phyloP scores from a whole-genome alignment of 2,113 vertebrate species.

The Pterocles gutturalis region DNA sequence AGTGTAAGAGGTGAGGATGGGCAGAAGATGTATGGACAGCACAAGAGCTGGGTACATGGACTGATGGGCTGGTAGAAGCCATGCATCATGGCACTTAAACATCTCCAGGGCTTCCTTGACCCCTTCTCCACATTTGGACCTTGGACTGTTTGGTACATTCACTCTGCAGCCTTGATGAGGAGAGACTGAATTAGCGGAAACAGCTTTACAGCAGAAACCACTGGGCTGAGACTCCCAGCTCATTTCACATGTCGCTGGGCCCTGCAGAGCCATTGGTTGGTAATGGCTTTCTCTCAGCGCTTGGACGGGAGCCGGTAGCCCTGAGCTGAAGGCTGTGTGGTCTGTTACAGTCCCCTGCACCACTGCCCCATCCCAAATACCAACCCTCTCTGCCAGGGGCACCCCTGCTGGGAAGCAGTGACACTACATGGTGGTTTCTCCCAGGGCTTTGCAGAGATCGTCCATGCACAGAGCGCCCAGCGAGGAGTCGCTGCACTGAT shows the following conservation, averaged over 20 bases:
- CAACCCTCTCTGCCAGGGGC: neutral
- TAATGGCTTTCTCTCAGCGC: neutral
- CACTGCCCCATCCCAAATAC: rapidly evolving
- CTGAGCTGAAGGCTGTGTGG: rapidly evolving
- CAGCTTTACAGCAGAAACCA: neutral
- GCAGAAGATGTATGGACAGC: neutral
- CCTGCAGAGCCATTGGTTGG: neutral
- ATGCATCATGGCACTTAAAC: neutral
- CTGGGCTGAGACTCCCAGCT: conserved; percentile 20
- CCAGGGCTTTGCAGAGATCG: rapidly evolving
- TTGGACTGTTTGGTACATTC: neutral
- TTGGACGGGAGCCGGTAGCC: neutral
- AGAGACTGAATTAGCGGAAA: neutral
- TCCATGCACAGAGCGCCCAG: rapidly evolving
- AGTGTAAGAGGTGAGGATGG: neutral
- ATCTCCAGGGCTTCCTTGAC: neutral
- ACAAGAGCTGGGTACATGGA: rapidly evolving
- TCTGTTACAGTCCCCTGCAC: neutral
- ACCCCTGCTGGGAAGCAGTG: neutral
- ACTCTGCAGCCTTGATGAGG: neutral
- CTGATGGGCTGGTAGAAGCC: neutral
- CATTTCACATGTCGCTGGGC: neutral
- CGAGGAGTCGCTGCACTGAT: neutral
- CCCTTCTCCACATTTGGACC: neutral
- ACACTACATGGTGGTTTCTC: rapidly evolving